phyloP scores from a whole-genome alignment of 2,113 vertebrate species.

The Thunnus maccoyii region DNA sequence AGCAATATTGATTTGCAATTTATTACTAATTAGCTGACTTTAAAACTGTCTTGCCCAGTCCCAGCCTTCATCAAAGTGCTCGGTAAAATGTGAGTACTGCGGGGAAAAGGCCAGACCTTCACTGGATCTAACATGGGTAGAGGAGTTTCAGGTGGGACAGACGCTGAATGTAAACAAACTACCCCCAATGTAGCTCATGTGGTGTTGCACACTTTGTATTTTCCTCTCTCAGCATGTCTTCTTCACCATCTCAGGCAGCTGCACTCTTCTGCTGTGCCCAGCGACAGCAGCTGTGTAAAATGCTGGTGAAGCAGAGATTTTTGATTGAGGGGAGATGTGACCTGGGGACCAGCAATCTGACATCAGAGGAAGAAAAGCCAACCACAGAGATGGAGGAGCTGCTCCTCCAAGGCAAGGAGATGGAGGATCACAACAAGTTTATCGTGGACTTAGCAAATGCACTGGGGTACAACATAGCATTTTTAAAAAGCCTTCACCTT shows the following conservation, averaged over 20 bases:
- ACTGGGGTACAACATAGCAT: constrained; percentile 34
- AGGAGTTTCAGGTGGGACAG: constrained; percentile 60
- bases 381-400: constrained; percentile 16
- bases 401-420: constrained; percentile 25
- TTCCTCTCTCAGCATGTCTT: not conserved
- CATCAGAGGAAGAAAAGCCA: not conserved
- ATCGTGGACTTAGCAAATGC: not conserved
- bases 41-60: constrained; percentile 34
- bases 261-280: constrained; percentile 71
- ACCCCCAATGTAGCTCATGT: not conserved
- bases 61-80: constrained; percentile 7
- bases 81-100: constrained; percentile 75
- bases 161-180: not conserved
- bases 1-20: not conserved
- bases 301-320: constrained; percentile 55
- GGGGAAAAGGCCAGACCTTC: constrained; percentile 55
- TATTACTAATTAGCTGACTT: not conserved
- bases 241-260: not conserved
- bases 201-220: not conserved
- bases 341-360: not conserved
- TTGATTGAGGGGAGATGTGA: constrained; percentile 18
- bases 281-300: constrained; percentile 58
- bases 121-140: constrained; percentile 42
- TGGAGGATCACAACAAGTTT: constrained; percentile 41
- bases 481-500: not conserved